phyloP scores from a whole-genome alignment of 30 jellyfish, hydroid and myxozoan genomes.

The Hydra vulgaris region DNA sequence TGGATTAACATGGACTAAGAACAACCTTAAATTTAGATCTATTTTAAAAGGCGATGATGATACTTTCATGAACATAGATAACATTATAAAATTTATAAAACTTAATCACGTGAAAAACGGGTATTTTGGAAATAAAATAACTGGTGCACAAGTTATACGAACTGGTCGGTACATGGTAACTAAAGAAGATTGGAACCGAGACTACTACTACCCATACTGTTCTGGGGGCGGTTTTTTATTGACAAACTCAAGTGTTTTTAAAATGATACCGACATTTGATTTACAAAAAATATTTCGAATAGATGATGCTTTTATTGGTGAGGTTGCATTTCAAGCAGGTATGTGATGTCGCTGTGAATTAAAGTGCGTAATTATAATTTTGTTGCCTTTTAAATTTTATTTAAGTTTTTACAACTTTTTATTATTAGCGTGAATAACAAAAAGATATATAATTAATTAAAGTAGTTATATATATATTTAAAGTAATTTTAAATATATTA shows the following conservation, averaged over 20 bases:
- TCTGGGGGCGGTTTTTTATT: neutral
- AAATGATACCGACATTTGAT: neutral
- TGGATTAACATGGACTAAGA: neutral
- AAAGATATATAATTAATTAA: no score
- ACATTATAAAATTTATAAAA: neutral
- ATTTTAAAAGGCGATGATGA: neutral
- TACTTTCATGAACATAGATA: neutral
- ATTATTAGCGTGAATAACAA: no score
- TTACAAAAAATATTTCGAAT: neutral
- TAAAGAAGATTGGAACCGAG: neutral
- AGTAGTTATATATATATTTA: no score
- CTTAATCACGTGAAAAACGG: neutral
- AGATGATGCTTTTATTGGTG: neutral
- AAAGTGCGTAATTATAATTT: no score
- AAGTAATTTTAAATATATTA: no score
- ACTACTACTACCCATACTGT: neutral
- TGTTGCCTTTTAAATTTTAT: no score
- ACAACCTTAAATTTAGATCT: neutral
- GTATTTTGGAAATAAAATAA: neutral
- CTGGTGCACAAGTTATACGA: neutral
- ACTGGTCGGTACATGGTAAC: neutral
- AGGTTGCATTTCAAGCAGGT: neutral
- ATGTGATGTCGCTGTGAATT: no score
- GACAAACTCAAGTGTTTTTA: neutral
- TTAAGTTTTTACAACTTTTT: no score